Conservation (phyloP, 2,113 vertebrate species). For the Pelecanus crispus region DNA sequence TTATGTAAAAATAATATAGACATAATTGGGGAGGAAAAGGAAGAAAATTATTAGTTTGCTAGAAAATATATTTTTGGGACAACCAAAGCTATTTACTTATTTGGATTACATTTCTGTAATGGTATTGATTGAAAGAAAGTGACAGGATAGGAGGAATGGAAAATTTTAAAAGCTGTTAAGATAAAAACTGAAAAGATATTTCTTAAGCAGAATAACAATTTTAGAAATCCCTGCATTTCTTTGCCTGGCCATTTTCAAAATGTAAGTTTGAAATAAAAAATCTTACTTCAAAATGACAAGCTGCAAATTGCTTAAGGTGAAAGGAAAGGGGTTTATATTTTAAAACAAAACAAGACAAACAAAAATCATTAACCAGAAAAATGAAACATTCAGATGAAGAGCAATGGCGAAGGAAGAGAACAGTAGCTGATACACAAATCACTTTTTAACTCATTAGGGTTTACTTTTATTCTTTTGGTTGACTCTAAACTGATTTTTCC, state of each 20-base stretch:
- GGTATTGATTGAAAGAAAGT: neutral
- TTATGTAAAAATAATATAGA: neutral
- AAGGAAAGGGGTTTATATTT: neutral
- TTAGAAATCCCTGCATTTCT: neutral
- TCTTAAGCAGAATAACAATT: neutral
- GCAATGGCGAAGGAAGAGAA: neutral
- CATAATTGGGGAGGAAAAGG: neutral
- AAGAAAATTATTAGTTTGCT: neutral
- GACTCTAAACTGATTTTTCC: neutral
- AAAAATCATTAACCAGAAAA: neutral
- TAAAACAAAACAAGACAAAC: neutral
- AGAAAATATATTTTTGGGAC: neutral
- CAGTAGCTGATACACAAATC: neutral
- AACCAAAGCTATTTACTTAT: neutral
- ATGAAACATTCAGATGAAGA: neutral
- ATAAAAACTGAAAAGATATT: too few species aligned
- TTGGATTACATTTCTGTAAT: neutral
- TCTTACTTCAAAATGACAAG: neutral
- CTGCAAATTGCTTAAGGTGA: neutral
- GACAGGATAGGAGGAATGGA: neutral
- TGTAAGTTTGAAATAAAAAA: neutral
- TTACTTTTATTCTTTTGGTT: neutral
- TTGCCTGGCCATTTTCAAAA: neutral
- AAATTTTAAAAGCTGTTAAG: neutral
- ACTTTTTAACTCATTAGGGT: neutral